Base-by-base conservation (phyloP, 2,888 invertebrate species). In the Heliconius ethilla region DNA sequence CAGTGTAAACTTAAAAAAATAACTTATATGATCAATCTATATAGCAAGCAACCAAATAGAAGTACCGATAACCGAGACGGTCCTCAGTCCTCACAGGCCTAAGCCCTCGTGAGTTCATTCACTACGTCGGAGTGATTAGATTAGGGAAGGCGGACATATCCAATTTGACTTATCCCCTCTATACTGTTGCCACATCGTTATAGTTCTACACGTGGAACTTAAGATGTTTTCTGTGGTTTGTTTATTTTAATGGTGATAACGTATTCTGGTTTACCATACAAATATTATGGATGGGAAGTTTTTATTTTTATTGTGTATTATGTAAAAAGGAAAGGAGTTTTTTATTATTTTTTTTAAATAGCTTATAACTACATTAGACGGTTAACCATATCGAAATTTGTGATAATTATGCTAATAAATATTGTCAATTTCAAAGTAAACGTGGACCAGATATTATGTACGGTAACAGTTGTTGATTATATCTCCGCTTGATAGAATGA, bases 111-210 rank as follows among this genome's bases (percentile, higher is more conserved):
- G 80, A 82, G 83, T 81, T 83, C 83, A 83, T 86, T 86, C 84
- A 86, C 86, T 85, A 84, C 75, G 76, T 83, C 77, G 79, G 83
- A 87, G 87, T 87, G 87, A 90, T 89, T 89, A 88, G 88, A 91
- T 91, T 88, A 88, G 85, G 87, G 87, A 89, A 89, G 90, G 90
- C 93, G 93, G 93, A 93, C 89, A 92, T 92, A 83, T 83, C 87
- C 93, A 92, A 92, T 93, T 92, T 89, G 87, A 76, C 79, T 81
- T 84, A 86, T 85, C 87, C 91, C 91, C 91, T 88, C 66, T 75
- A 74, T 70, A 66, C 74, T 82, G 82, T 82, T 81, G 80, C 83
- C 83, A 76, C 81, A 75, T 76, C 78, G 79, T 79, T 83, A 81
- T 83, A 18, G 40, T 77, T 73, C 65, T 85, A 73, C 84, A 84